A percentile compares a stretch with the other conserved stretches of the same genome.
These are phyloP conservation scores for Euclidia mi DNA, from an alignment of 2,888 invertebrate species.

Conservation along the genomic window DNA sequence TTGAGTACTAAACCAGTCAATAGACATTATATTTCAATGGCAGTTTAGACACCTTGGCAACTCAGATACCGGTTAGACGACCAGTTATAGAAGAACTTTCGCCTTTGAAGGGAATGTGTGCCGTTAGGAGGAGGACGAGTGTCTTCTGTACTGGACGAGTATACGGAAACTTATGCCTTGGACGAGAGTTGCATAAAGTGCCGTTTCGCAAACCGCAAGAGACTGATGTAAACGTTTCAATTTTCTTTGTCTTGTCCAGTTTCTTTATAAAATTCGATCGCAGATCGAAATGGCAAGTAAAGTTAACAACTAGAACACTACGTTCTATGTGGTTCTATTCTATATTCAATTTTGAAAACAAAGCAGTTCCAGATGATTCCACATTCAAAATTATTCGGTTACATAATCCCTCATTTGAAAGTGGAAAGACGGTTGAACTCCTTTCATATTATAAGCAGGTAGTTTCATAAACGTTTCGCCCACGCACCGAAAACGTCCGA, in stretches of 20 bases:
- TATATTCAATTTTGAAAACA: conserved; percentile 15
- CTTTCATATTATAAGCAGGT: conserved; percentile 55
- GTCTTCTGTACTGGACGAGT: conserved; percentile 61
- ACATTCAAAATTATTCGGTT: conserved; percentile 20
- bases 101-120: conserved; percentile 53
- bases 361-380: conserved; percentile 4
- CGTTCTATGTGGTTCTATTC: neutral
- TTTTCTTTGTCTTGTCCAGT: conserved; percentile 76
- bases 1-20: conserved; percentile 55
- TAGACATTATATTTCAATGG: conserved; percentile 72
- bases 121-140: conserved; percentile 49
- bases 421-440: conserved; percentile 34
- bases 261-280: conserved; percentile 41
- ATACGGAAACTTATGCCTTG: conserved; percentile 63
- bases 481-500: conserved; percentile 55
- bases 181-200: conserved; percentile 75
- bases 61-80: conserved; percentile 72
- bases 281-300: neutral
- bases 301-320: neutral
- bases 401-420: conserved; percentile 38
- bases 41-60: conserved; percentile 74
- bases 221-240: conserved; percentile 74
- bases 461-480: conserved; percentile 72
- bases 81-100: conserved; percentile 72
- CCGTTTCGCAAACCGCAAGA: conserved; percentile 77